Evolutionary conservation across 2,888 invertebrate genomes (phyloP).

Genomic region (Folsomia manolachei): DNA sequence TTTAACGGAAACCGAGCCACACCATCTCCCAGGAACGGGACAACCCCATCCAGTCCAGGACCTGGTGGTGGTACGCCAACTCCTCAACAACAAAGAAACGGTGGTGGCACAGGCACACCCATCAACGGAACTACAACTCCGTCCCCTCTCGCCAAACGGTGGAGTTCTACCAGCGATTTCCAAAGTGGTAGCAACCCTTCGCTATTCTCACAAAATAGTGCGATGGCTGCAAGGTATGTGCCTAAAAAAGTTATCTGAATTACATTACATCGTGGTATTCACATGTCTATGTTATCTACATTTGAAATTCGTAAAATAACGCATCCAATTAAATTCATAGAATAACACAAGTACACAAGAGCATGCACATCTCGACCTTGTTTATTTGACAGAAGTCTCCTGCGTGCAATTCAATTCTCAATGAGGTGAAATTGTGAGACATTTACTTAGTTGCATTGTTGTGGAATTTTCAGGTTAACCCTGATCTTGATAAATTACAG

Average conservation of each 20-base stretch:
- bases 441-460: too few relatives aligned
- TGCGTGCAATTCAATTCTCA: too few relatives aligned
- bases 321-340: too few relatives aligned
- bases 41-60: conserved; percentile 29
- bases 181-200: conserved; percentile 57
- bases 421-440: too few relatives aligned
- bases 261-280: too few relatives aligned
- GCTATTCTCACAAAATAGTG: conserved; percentile 54
- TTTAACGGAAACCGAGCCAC: conserved; percentile 50
- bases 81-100: conserved; percentile 49
- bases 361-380: background rate
- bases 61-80: conserved; percentile 31
- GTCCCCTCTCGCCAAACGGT: conserved; percentile 63
- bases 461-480: too few relatives aligned
- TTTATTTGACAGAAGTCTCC: background rate
- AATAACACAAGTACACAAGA: too few relatives aligned
- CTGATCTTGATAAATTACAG: background rate
- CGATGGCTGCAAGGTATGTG: conserved; percentile 58
- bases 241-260: too few relatives aligned
- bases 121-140: conserved; percentile 40
- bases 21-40: conserved; percentile 45
- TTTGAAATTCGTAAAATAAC: background rate
- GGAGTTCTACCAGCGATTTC: conserved; percentile 82
- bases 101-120: conserved; percentile 28
- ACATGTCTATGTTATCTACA: too few relatives aligned